phyloP scores from a whole-genome alignment of 2,888 invertebrate genomes.

The Athalia rosae region DNA sequence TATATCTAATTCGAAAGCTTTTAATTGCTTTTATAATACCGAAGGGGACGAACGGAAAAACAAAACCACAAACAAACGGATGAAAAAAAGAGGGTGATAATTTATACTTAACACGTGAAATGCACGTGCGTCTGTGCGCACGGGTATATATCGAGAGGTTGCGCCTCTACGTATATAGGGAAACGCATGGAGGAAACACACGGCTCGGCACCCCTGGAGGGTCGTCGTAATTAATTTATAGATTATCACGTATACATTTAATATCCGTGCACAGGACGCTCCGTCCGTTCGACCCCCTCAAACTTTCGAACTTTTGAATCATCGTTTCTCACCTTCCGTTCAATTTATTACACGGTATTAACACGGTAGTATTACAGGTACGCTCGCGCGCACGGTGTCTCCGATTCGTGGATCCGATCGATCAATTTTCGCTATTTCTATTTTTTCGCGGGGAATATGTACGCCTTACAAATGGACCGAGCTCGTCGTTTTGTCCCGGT shows the following conservation, averaged over 20 bases:
- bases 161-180: too few relatives aligned
- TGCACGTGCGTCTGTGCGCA: too few relatives aligned
- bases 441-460: too few relatives aligned
- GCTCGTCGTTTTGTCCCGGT: too few relatives aligned
- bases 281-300: not conserved
- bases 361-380: too few relatives aligned
- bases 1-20: slow-evolving; percentile 70
- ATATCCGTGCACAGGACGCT: not conserved
- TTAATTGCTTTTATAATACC: slow-evolving; percentile 73
- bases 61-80: too few relatives aligned
- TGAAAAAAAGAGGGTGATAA: slow-evolving; percentile 9
- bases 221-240: slow-evolving; percentile 40
- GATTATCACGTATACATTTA: not conserved
- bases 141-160: too few relatives aligned
- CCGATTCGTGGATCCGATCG: too few relatives aligned
- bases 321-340: slow-evolving; percentile 1
- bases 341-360: not conserved
- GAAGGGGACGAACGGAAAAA: slow-evolving; percentile 32
- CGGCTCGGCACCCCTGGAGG: slow-evolving; percentile 21
- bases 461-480: too few relatives aligned
- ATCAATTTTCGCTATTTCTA: too few relatives aligned
- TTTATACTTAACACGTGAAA: slow-evolving; percentile 41
- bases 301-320: not conserved
- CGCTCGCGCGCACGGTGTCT: too few relatives aligned
- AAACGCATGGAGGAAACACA: too few relatives aligned